Base-by-base conservation (phyloP, 1,140 invertebrate species). In the Drosophila serrata region DNA sequence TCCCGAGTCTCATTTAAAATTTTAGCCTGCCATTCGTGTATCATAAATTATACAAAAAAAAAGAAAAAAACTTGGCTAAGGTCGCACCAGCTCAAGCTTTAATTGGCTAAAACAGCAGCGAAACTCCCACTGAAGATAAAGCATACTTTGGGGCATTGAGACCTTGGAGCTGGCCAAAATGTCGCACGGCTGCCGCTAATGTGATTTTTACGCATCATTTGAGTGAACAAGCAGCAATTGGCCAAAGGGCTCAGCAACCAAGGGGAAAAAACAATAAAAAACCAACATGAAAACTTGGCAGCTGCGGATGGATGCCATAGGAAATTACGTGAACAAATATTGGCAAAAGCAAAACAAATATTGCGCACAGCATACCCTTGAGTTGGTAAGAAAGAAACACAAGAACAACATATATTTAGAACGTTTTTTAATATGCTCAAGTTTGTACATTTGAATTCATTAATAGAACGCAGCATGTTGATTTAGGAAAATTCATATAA, bases 141-240 rank as follows among this genome's bases (percentile, higher is more conserved):
- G 56, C 67, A 65, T 59, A 60, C 43, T 63, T 72, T 57, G 46
- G 58, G 65, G 43, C 37, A 24, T 55, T 42, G 40, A 31, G 40
- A 15, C 53, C 46, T 58, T 56, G 57, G 58, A 51, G 27, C 40
- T 22, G 68, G 53, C 59, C 75, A 74, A 81, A 86, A 75, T 65
- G 70, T 58, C 77, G 68, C 81, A 86, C 81, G 77, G 60, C 82
- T 86, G 82, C 74, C 85, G 82, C 81, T 88, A 88, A 88, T 88
- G 81, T 88, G 77, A 88, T 88, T 88, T 85, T 90, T 90, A 79
- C 85, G 70, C 80, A 79, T 79, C 81, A 88, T 88, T 88, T 88
- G 73, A 82, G 75, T 69, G 73, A 75, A 46, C 85, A 85, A 57
- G 74, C 75, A 63, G 48, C 55, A 69, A 76, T 79, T 79, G 58